Conservation (phyloP, 2,797 vertebrate genomes). For the Selene dorsalis region DNA sequence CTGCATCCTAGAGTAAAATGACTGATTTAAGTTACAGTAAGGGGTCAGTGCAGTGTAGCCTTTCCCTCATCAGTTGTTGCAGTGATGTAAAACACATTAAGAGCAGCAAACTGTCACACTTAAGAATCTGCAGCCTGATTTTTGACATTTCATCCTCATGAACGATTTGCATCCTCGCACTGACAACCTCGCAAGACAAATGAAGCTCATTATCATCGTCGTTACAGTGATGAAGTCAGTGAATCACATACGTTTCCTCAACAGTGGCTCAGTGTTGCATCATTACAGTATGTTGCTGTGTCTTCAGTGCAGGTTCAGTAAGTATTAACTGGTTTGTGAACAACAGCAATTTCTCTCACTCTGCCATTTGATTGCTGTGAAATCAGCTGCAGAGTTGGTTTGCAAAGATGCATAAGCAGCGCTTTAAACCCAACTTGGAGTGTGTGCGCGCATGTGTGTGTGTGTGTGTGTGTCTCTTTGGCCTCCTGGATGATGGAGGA, state of each 20-base stretch:
- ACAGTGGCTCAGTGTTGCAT: no score
- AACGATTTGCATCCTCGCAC: neutral
- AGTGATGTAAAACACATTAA: neutral
- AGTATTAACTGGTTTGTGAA: no score
- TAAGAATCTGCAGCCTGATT: neutral
- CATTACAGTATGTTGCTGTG: no score
- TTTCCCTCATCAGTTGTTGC: neutral
- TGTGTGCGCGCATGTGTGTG: neutral
- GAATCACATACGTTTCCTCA: neutral
- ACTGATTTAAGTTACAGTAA: neutral
- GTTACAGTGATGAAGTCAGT: neutral
- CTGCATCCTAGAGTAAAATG: neutral
- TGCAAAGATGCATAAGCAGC: no score
- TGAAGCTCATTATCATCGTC: neutral
- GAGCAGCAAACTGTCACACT: no score
- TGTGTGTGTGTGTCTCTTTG: neutral
- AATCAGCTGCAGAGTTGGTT: neutral
- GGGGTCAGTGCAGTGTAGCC: no score
- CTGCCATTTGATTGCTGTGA: neutral
- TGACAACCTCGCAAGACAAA: no score
- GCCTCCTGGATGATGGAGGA: neutral
- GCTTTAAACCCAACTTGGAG: neutral
- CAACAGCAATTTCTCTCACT: no score
- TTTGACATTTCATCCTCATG: neutral
- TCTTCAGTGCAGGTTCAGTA: no score